These are phyloP conservation scores for Drosophila antonietae DNA, from an alignment of 2,888 invertebrate genomes.

Conservation along the genomic window DNA sequence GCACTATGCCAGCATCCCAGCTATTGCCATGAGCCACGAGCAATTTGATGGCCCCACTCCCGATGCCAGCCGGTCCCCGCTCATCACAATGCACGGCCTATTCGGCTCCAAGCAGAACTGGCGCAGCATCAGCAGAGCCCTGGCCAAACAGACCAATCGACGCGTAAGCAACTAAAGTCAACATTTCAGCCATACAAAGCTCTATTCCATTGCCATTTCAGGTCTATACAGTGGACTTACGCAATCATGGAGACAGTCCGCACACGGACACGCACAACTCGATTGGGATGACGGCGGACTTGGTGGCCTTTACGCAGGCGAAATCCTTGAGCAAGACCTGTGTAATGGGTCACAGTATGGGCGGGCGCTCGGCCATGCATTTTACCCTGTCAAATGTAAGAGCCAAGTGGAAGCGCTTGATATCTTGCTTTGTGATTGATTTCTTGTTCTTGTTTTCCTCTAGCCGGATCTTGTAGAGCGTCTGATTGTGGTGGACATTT, in stretches of 20 bases:
- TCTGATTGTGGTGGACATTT: constrained; percentile 90
- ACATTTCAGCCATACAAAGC: neutral
- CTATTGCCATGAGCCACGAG: constrained; percentile 89
- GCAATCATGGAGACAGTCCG: constrained; percentile 98
- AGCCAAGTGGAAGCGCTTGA: neutral
- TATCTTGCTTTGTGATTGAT: constrained; percentile 17
- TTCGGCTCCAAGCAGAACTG: constrained; percentile 95
- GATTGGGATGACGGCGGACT: constrained; percentile 90
- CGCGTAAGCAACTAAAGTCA: constrained; percentile 84
- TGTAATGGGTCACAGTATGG: constrained; percentile 97
- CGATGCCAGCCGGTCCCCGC: constrained; percentile 85
- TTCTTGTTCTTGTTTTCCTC: neutral
- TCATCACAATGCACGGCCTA: constrained; percentile 94
- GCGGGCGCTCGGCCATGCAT: constrained; percentile 95
- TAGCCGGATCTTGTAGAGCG: constrained; percentile 88
- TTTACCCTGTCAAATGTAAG: constrained; percentile 90
- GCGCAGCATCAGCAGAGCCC: constrained; percentile 91
- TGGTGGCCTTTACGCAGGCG: constrained; percentile 87
- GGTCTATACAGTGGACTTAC: constrained; percentile 90
- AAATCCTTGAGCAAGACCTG: constrained; percentile 84
- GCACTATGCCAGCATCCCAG: constrained; percentile 46
- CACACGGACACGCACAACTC: constrained; percentile 91
- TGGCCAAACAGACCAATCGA: constrained; percentile 86
- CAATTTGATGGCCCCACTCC: constrained; percentile 87
- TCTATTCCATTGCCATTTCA: constrained; percentile 24